These are phyloP conservation scores for Subanguina moxae DNA, from an alignment of 1,140 invertebrate genomes.

Conservation along the genomic window DNA sequence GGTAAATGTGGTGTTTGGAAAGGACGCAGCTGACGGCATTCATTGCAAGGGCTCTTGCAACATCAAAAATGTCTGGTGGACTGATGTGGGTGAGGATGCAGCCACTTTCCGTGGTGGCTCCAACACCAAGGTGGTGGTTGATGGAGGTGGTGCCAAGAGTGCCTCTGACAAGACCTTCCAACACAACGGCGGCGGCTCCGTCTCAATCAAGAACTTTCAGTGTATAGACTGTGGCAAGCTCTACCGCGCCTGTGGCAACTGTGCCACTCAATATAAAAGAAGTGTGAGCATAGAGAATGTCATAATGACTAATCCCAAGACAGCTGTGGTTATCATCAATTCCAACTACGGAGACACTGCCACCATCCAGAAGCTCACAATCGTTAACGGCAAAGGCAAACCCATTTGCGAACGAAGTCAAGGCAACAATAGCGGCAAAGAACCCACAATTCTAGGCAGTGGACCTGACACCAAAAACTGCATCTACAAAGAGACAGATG, in stretches of 20 bases:
- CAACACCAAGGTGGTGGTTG: conserved; percentile 12
- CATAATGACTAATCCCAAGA: no score
- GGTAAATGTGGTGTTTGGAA: conserved; percentile 11
- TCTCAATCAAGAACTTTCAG: conserved; percentile 17
- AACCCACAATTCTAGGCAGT: no score
- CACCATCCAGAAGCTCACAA: no score
- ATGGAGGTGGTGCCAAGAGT: no score
- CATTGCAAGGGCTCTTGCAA: conserved; percentile 14
- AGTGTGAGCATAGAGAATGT: neutral
- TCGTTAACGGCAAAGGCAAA: no score
- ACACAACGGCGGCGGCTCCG: no score
- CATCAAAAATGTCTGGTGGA: conserved; percentile 19
- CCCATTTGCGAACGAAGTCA: no score
- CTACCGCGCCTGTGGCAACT: conserved; percentile 11
- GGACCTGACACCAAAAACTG: no score
- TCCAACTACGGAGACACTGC: no score
- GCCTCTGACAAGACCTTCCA: conserved; percentile 9
- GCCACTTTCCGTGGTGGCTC: conserved; percentile 22
- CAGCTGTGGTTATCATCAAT: no score
- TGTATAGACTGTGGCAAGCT: conserved; percentile 6
- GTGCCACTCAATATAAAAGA: conserved; percentile 1
- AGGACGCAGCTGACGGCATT: conserved; percentile 14
- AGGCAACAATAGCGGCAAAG: no score
- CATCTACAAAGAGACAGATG: no score
- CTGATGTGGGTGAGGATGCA: conserved; percentile 14